Conservation (phyloP, 53 echinoderm and acorn worm species). For the Echinometra lucunter region DNA sequence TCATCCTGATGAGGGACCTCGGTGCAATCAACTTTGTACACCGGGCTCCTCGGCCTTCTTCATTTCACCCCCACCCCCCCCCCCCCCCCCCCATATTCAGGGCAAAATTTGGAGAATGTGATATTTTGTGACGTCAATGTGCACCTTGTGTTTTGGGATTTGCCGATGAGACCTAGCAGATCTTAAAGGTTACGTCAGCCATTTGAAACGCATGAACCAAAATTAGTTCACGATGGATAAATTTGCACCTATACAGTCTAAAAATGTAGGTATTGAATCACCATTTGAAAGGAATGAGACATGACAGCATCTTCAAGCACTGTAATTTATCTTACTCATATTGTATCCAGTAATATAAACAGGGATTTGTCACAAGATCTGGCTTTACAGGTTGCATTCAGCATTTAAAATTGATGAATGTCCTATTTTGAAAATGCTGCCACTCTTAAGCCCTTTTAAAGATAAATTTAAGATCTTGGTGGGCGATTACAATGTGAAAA, state of each 20-base stretch:
- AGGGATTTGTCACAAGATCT: too few relatives aligned
- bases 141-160: conserved; percentile 36
- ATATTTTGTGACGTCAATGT: conserved; percentile 45
- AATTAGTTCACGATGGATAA: background rate
- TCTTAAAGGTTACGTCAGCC: conserved; percentile 7
- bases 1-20: conserved; percentile 8
- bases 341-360: too few relatives aligned
- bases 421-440: background rate
- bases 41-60: background rate
- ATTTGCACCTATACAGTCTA: too few relatives aligned
- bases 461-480: background rate
- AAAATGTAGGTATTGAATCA: background rate
- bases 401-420: background rate
- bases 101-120: conserved; percentile 33
- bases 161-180: background rate
- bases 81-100: background rate
- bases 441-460: background rate
- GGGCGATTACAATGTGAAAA: too few relatives aligned
- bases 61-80: background rate
- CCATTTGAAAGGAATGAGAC: background rate
- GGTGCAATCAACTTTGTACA: conserved; percentile 39
- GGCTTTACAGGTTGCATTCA: background rate
- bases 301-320: background rate
- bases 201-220: background rate
- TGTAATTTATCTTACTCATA: background rate